phyloP scores from a whole-genome alignment of 2,113 vertebrate genomes.

The Percopsis transmontana region DNA sequence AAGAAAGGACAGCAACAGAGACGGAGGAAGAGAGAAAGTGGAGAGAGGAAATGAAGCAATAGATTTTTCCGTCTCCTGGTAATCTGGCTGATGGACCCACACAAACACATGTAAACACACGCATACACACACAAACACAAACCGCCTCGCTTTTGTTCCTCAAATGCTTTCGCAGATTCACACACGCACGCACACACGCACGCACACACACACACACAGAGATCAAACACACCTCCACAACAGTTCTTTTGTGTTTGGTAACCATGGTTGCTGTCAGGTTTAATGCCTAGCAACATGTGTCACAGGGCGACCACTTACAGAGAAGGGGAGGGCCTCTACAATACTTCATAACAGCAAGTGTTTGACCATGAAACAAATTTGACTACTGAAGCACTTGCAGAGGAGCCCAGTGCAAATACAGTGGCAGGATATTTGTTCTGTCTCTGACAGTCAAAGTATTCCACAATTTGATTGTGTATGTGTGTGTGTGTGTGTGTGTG shows the following conservation, averaged over 20 bases:
- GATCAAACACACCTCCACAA: slow-evolving; percentile 77
- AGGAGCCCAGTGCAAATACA: slow-evolving; percentile 13
- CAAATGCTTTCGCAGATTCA: slow-evolving; percentile 70
- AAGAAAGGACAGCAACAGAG: slow-evolving; percentile 57
- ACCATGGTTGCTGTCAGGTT: slow-evolving; percentile 78
- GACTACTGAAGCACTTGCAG: slow-evolving; percentile 47
- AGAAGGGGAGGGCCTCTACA: slow-evolving; percentile 59
- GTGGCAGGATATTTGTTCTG: slow-evolving; percentile 14
- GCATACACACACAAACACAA: slow-evolving; percentile 22
- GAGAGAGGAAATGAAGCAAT: slow-evolving; percentile 62
- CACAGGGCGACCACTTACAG: slow-evolving; percentile 71
- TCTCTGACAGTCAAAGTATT: neutral
- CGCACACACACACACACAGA: slow-evolving; percentile 44
- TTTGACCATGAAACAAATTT: slow-evolving; percentile 70
- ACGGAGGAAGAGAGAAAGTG: slow-evolving; percentile 17
- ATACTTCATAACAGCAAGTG: slow-evolving; percentile 69
- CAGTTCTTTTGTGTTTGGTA: slow-evolving; percentile 73
- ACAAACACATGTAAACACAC: neutral
- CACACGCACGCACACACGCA: slow-evolving; percentile 21
- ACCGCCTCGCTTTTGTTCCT: slow-evolving; percentile 71
- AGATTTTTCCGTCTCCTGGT: slow-evolving; percentile 65
- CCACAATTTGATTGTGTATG: neutral
- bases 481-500: slow-evolving; percentile 7
- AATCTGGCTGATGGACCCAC: slow-evolving; percentile 69
- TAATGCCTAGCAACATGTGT: slow-evolving; percentile 79